Base-by-base conservation (phyloP, 2,888 invertebrate species). In the Sphaerophoria rueppellii region DNA sequence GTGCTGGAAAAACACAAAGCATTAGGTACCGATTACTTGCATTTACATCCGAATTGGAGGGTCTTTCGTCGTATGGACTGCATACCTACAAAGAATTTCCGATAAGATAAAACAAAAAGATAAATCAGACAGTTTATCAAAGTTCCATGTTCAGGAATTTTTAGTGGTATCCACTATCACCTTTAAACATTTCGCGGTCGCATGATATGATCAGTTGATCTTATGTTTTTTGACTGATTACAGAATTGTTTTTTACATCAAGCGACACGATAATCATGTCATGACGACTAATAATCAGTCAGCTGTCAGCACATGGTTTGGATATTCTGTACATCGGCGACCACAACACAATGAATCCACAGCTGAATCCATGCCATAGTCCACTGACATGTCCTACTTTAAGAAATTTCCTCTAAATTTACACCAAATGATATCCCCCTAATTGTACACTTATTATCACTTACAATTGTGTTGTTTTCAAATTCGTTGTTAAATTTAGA, bases 31-130 rank as follows among this genome's bases (percentile, higher is more conserved):
- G 91, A 91, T 52, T 91, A 89, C 65, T 83, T 91, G 60, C 72
- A 88, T 0, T 88, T 89, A 3, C 91, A 91, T 88, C 89, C 90
- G 4, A 90, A 91, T 79, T 91, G 91, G 91, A 88, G 87, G 4
- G 76, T 90, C 4, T 63, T 89, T 9, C 87, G 88, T 1, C 89
- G 89, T n/a, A 67, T 2, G n/a, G 5, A 60, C 4, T 4, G 43
- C 24, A 1, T 24, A 43, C 24, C 24, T 24, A 2, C 1, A 24
- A 24, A 24, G 24, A 2, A 2, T 24, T 24, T 24, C 24, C 24
- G 24, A 24, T 24, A 24, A 24, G 2, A 24, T 2, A 24, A 24
- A 24, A 24, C 24, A 24, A 24, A 24, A 24, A 24, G 24, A 1
- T 2, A 24, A 24, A n/a, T n/a, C n/a, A 24, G 24, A 24, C 24